phyloP scores from a whole-genome alignment of 2,888 invertebrate genomes.

The Amphipoea lucens region DNA sequence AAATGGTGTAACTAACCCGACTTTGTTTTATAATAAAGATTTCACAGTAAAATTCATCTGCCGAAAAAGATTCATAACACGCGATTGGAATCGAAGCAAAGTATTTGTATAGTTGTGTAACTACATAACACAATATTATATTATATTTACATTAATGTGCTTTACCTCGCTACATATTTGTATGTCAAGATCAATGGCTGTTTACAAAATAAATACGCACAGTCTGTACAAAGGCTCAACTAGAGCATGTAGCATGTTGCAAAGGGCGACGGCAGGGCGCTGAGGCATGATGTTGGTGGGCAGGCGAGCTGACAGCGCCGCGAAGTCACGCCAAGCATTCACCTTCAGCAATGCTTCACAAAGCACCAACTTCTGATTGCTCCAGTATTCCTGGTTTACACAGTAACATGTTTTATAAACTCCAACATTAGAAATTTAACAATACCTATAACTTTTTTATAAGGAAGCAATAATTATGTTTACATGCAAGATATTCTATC shows the following conservation, averaged over 20 bases:
- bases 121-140: conserved; percentile 10
- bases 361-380: conserved; percentile 98
- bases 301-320: conserved; percentile 94
- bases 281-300: conserved; percentile 95
- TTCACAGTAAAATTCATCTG: not conserved
- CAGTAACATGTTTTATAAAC: conserved; percentile 14
- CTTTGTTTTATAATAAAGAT: not conserved
- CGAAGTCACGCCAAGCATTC: conserved; percentile 97
- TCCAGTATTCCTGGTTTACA: conserved; percentile 85
- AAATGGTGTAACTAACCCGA: too few relatives aligned
- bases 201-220: conserved; percentile 80
- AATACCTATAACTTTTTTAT: not conserved
- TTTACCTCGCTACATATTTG: not conserved
- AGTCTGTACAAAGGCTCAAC: conserved; percentile 96
- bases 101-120: conserved; percentile 39
- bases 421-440: not conserved
- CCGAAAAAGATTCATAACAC: not conserved
- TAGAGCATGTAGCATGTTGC: conserved; percentile 94
- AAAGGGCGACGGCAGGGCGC: conserved; percentile 94
- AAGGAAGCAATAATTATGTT: not conserved
- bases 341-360: conserved; percentile 96
- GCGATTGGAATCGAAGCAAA: not conserved
- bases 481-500: not conserved
- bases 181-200: conserved; percentile 1
- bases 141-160: not conserved